These are phyloP conservation scores for Petrocephalus schoutedeni DNA, from an alignment of 2,797 vertebrate genomes.

Conservation along the genomic window DNA sequence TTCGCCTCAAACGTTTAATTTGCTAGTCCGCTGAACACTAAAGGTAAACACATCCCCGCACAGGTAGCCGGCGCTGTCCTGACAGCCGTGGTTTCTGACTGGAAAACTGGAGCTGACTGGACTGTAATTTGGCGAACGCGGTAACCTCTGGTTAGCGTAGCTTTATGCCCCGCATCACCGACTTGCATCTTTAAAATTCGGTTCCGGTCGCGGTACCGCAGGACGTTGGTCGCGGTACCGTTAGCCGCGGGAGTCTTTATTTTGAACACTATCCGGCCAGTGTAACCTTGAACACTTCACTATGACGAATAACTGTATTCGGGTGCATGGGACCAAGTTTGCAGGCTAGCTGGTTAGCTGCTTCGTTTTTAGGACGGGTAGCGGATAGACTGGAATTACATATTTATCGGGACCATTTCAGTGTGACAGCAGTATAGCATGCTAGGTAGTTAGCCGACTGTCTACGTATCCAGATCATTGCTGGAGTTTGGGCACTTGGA, in stretches of 20 bases:
- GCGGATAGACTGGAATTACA: not conserved
- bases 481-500: not conserved
- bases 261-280: not conserved
- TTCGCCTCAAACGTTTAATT: not conserved
- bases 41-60: not conserved
- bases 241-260: constrained; percentile 6
- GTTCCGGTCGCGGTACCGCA: not conserved
- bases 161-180: not conserved
- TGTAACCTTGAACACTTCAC: constrained; percentile 15
- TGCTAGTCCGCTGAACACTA: not conserved
- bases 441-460: not conserved
- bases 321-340: not conserved
- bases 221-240: not conserved
- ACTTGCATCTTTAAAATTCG: not conserved
- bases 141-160: not conserved
- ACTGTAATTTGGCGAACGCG: constrained; percentile 1
- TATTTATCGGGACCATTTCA: not conserved
- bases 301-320: not conserved
- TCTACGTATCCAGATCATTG: not conserved
- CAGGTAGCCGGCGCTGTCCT: not conserved
- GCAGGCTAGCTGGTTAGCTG: not conserved
- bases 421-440: not conserved
- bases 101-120: not conserved
- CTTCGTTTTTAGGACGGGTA: not conserved
- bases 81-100: not conserved